Base-by-base conservation (phyloP, 2,797 vertebrate genomes). In the Furcifer pardalis region DNA sequence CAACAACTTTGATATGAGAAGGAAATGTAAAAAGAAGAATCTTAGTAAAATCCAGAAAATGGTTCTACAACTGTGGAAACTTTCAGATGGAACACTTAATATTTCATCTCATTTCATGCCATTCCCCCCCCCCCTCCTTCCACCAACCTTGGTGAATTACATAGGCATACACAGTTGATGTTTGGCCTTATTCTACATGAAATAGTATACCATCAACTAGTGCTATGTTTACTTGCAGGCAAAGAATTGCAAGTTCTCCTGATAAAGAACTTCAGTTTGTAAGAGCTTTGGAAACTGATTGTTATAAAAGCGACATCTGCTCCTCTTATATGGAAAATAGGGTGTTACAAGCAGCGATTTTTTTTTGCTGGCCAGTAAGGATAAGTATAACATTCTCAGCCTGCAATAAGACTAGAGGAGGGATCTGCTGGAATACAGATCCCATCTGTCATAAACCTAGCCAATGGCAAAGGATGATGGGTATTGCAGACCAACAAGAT, bases 201-300 rank as follows among this genome's bases (percentile, higher is more conserved):
- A 56, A 37, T 52, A 27, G n/a, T 32, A 35, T 52, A 27, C 37
- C 68, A 69, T 69, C 68, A 40, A 40, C 68, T 76, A 25, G 40
- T 69, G 3, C 35, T 68, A 23, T 37, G 19, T 83, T 52, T 77
- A 6, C 32, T 40, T 25, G 32, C 4, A 40, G 35, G 10, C 19
- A 35, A 7, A 37, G 44, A 7, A 27, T 32, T 25, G 27, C 66
- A n/a, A 65, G 65, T 82, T 82, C 69, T 23, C 30, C 7, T 9
- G 30, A 74, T 74, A 82, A 82, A 82, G 40, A 49, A 82, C 7
- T 65, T 76, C 62, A 23, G 52, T 56, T 76, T 65, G 60, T 35
- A 35, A 40, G 35, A 66, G 35, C 17, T 37, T 74, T 56, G 35
- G 37, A 83, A 66, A 30, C 30, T 35, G 37, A 78, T 40, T 44